Evolutionary conservation across 2,888 invertebrate genomes (phyloP).

Genomic region (Coecobrya sp.): DNA sequence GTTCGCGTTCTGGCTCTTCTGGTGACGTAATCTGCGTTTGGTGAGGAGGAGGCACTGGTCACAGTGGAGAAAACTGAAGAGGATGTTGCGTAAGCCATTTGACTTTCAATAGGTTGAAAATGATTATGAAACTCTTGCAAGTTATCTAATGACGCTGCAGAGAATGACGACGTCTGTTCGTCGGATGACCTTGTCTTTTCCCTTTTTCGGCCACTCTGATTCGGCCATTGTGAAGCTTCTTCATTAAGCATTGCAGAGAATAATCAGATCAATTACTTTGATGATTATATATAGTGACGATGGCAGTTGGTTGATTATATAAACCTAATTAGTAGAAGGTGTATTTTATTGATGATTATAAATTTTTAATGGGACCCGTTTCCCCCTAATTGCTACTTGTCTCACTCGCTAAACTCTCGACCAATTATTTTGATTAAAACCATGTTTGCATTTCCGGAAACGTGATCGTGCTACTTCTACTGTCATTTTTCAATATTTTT

Average conservation of each 20-base stretch:
- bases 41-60: neutral
- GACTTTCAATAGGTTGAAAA: neutral
- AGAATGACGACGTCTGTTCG: neutral
- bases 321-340: too few species aligned
- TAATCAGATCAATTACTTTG: neutral
- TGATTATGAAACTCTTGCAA: neutral
- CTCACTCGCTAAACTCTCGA: too few species aligned
- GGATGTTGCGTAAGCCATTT: neutral
- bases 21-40: neutral
- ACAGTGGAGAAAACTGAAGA: neutral
- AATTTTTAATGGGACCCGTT: too few species aligned
- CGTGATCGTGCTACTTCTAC: too few species aligned
- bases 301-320: too few species aligned
- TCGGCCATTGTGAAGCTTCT: neutral
- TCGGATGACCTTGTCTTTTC: slow-evolving; percentile 2
- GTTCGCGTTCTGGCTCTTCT: neutral
- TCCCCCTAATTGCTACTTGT: too few species aligned
- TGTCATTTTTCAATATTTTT: too few species aligned
- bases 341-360: too few species aligned
- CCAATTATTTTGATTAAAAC: too few species aligned
- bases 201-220: neutral
- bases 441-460: too few species aligned
- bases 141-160: neutral
- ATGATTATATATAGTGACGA: neutral
- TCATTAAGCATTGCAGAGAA: neutral